Base-by-base conservation (phyloP, 2,888 invertebrate genomes). In the Punctoribates punctum region DNA sequence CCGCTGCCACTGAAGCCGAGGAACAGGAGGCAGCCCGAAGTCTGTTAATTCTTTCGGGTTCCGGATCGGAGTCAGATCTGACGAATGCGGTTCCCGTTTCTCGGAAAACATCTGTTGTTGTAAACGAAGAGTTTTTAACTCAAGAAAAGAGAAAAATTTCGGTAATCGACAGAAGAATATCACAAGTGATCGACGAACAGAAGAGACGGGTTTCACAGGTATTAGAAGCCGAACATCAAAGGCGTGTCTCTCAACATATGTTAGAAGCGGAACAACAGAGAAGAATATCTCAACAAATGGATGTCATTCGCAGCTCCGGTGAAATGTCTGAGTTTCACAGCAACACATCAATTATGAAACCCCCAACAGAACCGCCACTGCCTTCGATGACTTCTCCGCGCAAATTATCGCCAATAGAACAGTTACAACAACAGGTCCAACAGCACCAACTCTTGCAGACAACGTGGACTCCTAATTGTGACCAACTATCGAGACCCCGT, bases 1-100 rank as follows among this genome's bases (percentile, higher is more conserved):
- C 73, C n/a, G 46, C 54, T 23, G 75, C 75, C 57, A 77, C 73
- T 48, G 73, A 79, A 73, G 65, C 73, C 38, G 70, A 79, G 51
- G 81, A 81, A 75, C 80, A 80, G 57, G 80, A 82, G 81, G 80
- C 77, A 57, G 83, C 83, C 5, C 81, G 81, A 51, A 83, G 83
- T 80, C 79, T 84, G 54, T 79, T 84, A 15, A 83, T 83, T 78
- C 81, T 84, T 73, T 82, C 81, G 8, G 78, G 78, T 25, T 73
- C 76, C 6, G 60, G 72, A 48, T 72, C 72, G 25, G 72, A 72
- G 9, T 72, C 72, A 9, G 72, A 72, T 17, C 27, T 72, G 9
- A 72, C 72, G 4, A 72, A 23, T 42, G 20, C 25, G n/a, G 34
- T 67, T 34, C 2, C 20, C 42, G 23, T 17, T 11, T 46, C n/a